Evolutionary conservation across 1,140 invertebrate species (phyloP), one percentile per base, ranked within the genome.

Genomic region (Brachionus asplanchnoidis): DNA sequence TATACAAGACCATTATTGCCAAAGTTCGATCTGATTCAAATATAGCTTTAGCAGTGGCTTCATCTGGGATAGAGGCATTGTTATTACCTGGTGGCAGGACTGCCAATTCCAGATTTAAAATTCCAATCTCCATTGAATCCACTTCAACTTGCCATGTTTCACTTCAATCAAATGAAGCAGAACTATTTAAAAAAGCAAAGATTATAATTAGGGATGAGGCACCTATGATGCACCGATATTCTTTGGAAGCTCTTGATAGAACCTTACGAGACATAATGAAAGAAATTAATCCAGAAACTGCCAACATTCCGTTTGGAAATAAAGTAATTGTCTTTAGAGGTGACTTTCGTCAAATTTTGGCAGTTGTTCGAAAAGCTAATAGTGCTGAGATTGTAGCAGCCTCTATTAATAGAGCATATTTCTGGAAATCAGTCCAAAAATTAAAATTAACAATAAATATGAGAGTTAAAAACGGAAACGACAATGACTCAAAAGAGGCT

Each of bases 311-410:
- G 26, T 66, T 66, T 23, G 60, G 60, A 23, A 66, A 66, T 23
- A 66, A 66, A 66, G 50, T 53, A n/a, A 53, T 53, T 53, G 50
- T 53, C 17, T 53, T 53, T 32, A 17, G 9, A 56, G 65, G 65
- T 36, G 65, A 68, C 65, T 68, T 68, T 68, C 26, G 65, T 68
- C 65, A 68, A 68, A 68, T 68, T 28, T n/a, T 68, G 28, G n/a
- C 8, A 36, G 65, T 68, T 68, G 65, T 68, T 68, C 23, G 65
- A 68, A 68, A 68, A 36, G n/a, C 17, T 73, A 73, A 73, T 8
- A 40, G 68, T 73, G 68, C 68, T 73, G 68, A 73, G 40, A 73
- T 73, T 73, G 68, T 8, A 17, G 68, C 68, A 73, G 68, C 26
- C 20, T 73, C 68, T 73, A 36, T 73, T 42, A 68, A 68, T 14